These are phyloP conservation scores for Andinoacara biseriatus DNA, from an alignment of 2,113 vertebrate genomes.

Conservation along the genomic window DNA sequence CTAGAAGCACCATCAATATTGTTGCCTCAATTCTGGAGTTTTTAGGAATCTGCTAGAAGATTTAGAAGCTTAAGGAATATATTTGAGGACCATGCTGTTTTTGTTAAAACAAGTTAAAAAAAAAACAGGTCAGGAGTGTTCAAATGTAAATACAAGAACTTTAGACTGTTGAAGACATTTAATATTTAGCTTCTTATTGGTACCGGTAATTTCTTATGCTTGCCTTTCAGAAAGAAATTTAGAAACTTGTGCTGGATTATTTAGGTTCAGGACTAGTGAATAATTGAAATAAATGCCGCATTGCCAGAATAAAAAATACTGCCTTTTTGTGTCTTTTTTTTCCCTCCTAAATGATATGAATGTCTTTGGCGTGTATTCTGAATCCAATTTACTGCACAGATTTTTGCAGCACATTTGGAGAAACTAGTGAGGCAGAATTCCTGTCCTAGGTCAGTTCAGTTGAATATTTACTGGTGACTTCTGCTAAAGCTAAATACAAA, in stretches of 20 bases:
- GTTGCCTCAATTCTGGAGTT: background rate
- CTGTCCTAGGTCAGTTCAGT: background rate
- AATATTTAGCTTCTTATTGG: background rate
- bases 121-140: background rate
- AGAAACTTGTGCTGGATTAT: background rate
- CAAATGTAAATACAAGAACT: background rate
- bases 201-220: slow-evolving; percentile 9
- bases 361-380: background rate
- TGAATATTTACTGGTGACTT: slow-evolving; percentile 2
- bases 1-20: slow-evolving; percentile 28
- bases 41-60: slow-evolving; percentile 6
- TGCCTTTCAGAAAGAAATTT: background rate
- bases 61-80: background rate
- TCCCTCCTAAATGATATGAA: background rate
- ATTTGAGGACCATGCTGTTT: background rate
- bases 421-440: background rate
- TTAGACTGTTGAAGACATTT: background rate
- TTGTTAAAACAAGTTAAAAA: background rate
- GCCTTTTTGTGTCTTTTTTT: background rate
- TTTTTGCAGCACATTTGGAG: background rate
- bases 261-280: background rate
- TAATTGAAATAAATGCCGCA: background rate
- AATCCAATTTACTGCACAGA: background rate
- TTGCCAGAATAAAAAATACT: background rate
- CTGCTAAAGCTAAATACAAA: background rate